These are phyloP conservation scores for Musca domestica DNA, from an alignment of 1,140 invertebrate genomes.

Conservation along the genomic window DNA sequence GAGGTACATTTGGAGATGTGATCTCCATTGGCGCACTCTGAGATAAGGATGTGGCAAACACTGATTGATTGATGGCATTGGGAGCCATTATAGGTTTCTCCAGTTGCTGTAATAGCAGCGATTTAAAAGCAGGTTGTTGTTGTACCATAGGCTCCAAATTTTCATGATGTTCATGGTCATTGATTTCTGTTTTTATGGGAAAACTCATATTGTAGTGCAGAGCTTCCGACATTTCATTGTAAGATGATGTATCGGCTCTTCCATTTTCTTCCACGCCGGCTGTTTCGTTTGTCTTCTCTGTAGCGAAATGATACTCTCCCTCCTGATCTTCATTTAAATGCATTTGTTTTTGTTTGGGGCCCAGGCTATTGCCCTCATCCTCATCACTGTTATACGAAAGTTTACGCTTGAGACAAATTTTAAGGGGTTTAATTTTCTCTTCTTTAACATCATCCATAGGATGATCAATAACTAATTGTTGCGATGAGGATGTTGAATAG, in stretches of 20 bases:
- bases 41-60: background rate
- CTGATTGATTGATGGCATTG: background rate
- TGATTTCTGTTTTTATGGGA: background rate
- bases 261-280: background rate
- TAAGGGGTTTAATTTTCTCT: conserved; percentile 10
- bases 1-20: background rate
- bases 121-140: conserved; percentile 13
- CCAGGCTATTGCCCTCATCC: background rate
- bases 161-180: background rate
- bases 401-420: conserved; percentile 24
- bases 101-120: conserved; percentile 41
- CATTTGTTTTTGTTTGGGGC: background rate
- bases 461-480: conserved; percentile 29
- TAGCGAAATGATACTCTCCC: background rate
- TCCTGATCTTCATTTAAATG: background rate
- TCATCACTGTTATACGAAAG: conserved; percentile 26
- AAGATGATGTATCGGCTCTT: background rate
- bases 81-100: conserved; percentile 31
- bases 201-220: background rate
- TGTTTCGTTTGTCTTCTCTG: background rate
- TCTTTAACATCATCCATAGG: conserved; percentile 24
- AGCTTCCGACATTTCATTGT: background rate
- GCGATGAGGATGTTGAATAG: conserved; percentile 26
- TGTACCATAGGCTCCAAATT: conserved; percentile 21
- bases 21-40: too few relatives aligned